Conservation (phyloP, 2,797 vertebrate species). For the Novumbra hubbsi region DNA sequence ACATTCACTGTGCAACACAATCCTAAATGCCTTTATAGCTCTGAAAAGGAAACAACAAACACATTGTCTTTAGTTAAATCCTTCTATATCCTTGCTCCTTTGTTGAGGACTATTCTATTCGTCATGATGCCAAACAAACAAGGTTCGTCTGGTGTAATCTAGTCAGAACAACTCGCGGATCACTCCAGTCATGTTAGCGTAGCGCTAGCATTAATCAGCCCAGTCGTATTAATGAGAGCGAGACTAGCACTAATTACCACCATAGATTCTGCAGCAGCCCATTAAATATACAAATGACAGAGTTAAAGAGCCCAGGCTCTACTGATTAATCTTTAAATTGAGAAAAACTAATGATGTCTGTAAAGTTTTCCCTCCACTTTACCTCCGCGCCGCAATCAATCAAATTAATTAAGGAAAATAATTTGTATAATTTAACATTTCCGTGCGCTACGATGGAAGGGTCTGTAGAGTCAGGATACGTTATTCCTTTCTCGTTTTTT, state of each 20-base stretch:
- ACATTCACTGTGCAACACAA: background rate
- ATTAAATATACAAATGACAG: constrained; percentile 99
- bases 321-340: constrained; percentile 99
- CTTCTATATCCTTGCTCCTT: background rate
- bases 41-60: background rate
- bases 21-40: background rate
- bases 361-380: constrained; percentile 99
- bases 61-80: background rate
- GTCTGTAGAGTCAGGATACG: constrained; percentile 43
- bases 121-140: constrained; percentile 70
- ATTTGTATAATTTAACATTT: constrained; percentile 81
- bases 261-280: constrained; percentile 99
- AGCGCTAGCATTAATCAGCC: constrained; percentile 99
- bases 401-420: constrained; percentile 90
- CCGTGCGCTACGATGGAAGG: constrained; percentile 24
- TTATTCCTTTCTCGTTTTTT: constrained; percentile 32
- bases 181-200: constrained; percentile 99
- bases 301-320: constrained; percentile 99
- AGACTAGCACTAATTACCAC: constrained; percentile 99
- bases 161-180: constrained; percentile 99
- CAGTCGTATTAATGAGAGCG: constrained; percentile 99
- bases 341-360: constrained; percentile 99
- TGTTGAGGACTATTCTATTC: constrained; percentile 61
- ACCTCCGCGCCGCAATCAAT: constrained; percentile 96
- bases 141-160: constrained; percentile 98